phyloP scores from a whole-genome alignment of 2,797 vertebrate species.

The Tarsius wallacei region DNA sequence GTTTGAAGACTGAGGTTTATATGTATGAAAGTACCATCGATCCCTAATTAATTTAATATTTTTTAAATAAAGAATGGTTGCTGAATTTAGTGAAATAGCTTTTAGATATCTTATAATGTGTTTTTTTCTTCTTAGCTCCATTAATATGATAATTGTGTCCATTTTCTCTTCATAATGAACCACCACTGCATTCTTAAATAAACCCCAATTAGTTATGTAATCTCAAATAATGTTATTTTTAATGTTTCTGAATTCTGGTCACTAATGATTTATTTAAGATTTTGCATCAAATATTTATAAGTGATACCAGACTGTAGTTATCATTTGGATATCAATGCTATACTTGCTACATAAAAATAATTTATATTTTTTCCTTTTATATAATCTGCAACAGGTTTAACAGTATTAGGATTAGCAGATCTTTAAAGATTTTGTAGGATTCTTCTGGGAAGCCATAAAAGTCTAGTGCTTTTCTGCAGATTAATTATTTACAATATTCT shows the following conservation, averaged over 20 bases:
- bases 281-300: conserved; percentile 71
- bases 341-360: neutral
- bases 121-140: conserved; percentile 2
- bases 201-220: conserved; percentile 59
- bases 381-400: conserved; percentile 6
- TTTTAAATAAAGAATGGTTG: neutral
- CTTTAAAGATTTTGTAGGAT: neutral
- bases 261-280: conserved; percentile 75
- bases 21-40: neutral
- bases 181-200: conserved; percentile 60
- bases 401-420: neutral
- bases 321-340: conserved; percentile 54
- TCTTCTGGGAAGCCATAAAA: neutral
- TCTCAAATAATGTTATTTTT: conserved; percentile 65
- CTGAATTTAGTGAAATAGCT: conserved; percentile 40
- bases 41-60: conserved; percentile 30
- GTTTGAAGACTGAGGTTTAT: neutral
- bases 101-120: conserved; percentile 38
- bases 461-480: neutral
- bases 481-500: neutral
- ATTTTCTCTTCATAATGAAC: conserved; percentile 52
- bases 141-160: conserved; percentile 64
- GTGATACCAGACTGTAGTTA: neutral
- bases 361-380: neutral
- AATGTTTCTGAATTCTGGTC: conserved; percentile 61